These are phyloP conservation scores for Macropis europaea DNA, from an alignment of 2,888 invertebrate genomes.

Conservation along the genomic window DNA sequence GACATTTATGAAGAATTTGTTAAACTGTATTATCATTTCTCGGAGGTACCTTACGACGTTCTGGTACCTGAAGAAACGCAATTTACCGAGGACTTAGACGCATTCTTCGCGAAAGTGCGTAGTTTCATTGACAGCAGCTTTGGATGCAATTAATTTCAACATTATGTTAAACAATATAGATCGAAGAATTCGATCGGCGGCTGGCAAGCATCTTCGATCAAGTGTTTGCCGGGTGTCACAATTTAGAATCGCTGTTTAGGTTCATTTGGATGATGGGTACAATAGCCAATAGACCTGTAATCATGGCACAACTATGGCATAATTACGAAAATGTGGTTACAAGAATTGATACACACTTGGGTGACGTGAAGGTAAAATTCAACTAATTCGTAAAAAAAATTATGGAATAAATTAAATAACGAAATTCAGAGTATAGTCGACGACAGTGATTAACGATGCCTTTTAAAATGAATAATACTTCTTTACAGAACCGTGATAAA, in stretches of 20 bases:
- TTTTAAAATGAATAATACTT: too few relatives aligned
- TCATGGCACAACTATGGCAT: slow-evolving; percentile 86
- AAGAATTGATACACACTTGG: slow-evolving; percentile 85
- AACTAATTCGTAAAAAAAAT: neutral
- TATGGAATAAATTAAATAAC: too few relatives aligned
- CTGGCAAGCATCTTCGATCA: slow-evolving; percentile 90
- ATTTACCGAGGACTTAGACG: slow-evolving; percentile 84
- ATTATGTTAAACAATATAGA: slow-evolving; percentile 58
- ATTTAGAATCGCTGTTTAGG: slow-evolving; percentile 84
- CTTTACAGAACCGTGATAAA: too few relatives aligned
- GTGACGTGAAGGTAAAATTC: slow-evolving; percentile 82
- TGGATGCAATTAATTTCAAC: neutral
- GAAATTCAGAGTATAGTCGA: too few relatives aligned
- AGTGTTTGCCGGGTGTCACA: slow-evolving; percentile 90
- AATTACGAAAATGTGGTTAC: slow-evolving; percentile 85
- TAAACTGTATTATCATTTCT: slow-evolving; percentile 71
- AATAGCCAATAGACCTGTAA: slow-evolving; percentile 87
- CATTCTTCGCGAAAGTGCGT: slow-evolving; percentile 35
- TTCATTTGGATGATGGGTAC: slow-evolving; percentile 87
- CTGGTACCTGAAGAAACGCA: slow-evolving; percentile 85
- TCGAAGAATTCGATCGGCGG: slow-evolving; percentile 88
- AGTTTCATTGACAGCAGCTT: neutral
- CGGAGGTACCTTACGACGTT: slow-evolving; percentile 85
- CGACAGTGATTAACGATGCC: too few relatives aligned
- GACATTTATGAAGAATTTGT: slow-evolving; percentile 76